Conservation (phyloP, 2,888 invertebrate species). For the Rotaria magnacalcarata region DNA sequence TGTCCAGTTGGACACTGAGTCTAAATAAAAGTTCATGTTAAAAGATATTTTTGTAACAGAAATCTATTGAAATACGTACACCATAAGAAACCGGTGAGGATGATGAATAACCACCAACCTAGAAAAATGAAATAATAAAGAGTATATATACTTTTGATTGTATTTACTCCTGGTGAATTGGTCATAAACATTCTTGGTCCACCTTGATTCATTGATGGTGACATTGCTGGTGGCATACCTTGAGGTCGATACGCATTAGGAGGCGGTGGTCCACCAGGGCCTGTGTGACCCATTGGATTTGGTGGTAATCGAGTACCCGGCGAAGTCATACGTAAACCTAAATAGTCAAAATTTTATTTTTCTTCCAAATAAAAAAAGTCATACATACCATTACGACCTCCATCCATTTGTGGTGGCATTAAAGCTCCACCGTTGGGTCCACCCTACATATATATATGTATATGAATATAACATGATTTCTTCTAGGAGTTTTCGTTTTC, state of each 20-base stretch:
- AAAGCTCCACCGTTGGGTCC: background rate
- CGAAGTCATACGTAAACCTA: background rate
- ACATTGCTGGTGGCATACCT: conserved; percentile 20
- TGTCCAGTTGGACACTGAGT: background rate
- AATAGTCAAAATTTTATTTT: background rate
- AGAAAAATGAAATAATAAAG: background rate
- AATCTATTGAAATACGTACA: background rate
- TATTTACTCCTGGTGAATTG: background rate
- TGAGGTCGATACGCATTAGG: background rate
- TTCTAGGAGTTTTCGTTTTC: background rate
- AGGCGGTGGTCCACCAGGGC: background rate
- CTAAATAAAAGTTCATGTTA: background rate
- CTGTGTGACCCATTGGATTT: background rate
- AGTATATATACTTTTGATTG: background rate
- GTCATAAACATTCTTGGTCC: conserved; percentile 6
- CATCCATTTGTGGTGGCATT: conserved; percentile 8
- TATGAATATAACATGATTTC: no score
- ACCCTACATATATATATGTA: background rate
- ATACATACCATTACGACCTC: background rate
- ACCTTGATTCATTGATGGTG: conserved; percentile 21
- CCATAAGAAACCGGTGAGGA: conserved; percentile 8
- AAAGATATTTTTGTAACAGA: no score
- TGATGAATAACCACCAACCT: conserved; percentile 27
- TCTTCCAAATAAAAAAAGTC: background rate
- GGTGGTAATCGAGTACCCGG: background rate